phyloP scores from a whole-genome alignment of 2,888 invertebrate genomes.

The Netelia fuscicornis region DNA sequence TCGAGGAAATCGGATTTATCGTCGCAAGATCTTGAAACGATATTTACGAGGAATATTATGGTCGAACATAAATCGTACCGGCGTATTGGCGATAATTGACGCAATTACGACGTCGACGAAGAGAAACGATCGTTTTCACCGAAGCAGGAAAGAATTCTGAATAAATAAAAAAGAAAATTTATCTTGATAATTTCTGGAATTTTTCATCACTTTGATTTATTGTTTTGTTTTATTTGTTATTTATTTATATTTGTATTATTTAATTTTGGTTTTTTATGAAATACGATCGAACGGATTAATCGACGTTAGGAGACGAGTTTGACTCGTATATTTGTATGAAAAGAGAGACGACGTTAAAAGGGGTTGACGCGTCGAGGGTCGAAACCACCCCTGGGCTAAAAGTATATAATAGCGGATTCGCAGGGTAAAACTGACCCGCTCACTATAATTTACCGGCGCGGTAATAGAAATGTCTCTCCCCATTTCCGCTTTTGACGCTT shows the following conservation, averaged over 20 bases:
- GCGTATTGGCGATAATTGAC: background rate
- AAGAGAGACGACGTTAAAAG: too few relatives aligned
- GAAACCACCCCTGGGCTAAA: background rate
- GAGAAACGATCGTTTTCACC: constrained; percentile 23
- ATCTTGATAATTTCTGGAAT: background rate
- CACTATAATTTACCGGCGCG: background rate
- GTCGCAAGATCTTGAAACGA: background rate
- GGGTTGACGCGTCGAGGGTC: too few relatives aligned
- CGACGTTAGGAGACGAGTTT: constrained; percentile 8
- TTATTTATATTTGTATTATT: too few relatives aligned
- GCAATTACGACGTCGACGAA: constrained; percentile 8
- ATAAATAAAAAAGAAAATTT: background rate
- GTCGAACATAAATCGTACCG: too few relatives aligned
- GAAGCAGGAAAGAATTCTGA: background rate
- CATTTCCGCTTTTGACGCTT: too few relatives aligned
- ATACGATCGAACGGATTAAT: constrained; percentile 9
- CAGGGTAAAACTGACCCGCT: background rate
- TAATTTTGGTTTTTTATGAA: background rate
- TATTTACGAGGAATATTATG: constrained; percentile 12
- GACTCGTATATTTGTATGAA: background rate
- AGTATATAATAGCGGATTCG: background rate
- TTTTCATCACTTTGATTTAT: constrained; percentile 12
- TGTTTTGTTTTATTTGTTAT: too few relatives aligned
- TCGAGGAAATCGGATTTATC: too few relatives aligned
- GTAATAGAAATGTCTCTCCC: background rate